Conservation (phyloP, 2,888 invertebrate genomes). For the Drosophila siamana region DNA sequence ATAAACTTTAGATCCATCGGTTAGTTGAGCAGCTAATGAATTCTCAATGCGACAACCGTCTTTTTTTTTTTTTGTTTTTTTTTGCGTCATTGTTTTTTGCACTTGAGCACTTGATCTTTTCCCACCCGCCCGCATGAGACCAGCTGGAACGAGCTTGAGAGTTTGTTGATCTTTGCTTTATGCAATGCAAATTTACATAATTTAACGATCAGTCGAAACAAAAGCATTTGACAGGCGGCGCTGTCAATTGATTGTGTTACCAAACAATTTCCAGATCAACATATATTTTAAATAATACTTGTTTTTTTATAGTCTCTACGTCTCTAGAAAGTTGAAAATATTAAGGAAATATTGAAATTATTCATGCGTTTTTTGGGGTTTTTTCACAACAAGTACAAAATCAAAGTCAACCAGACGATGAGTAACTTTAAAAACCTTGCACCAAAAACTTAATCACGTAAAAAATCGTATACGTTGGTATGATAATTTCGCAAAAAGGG, state of each 20-base stretch:
- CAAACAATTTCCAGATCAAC: neutral
- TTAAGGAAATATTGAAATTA: too few species aligned
- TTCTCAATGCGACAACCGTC: slow-evolving; percentile 24
- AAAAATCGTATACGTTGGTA: too few species aligned
- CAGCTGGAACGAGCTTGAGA: slow-evolving; percentile 7
- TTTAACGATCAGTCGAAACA: slow-evolving; percentile 24
- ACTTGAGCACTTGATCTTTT: slow-evolving; percentile 17
- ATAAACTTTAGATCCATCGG: slow-evolving; percentile 12
- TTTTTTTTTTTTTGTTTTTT: too few species aligned
- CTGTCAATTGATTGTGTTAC: slow-evolving; percentile 2
- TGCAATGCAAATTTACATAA: slow-evolving; percentile 40
- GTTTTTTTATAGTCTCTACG: neutral
- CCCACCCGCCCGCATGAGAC: neutral
- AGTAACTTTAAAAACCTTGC: too few species aligned
- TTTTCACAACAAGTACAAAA: too few species aligned
- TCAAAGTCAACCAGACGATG: neutral
- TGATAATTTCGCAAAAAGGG: too few species aligned
- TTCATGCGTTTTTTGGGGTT: too few species aligned
- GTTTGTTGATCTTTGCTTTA: slow-evolving; percentile 62
- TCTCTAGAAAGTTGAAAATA: too few species aligned
- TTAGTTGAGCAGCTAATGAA: slow-evolving; percentile 18
- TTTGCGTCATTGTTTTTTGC: slow-evolving; percentile 11
- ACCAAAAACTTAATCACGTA: neutral
- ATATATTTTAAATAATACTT: too few species aligned
- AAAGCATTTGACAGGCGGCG: neutral